Base-by-base conservation (phyloP, 2,888 invertebrate species). In the Rhogogaster chlorosoma region DNA sequence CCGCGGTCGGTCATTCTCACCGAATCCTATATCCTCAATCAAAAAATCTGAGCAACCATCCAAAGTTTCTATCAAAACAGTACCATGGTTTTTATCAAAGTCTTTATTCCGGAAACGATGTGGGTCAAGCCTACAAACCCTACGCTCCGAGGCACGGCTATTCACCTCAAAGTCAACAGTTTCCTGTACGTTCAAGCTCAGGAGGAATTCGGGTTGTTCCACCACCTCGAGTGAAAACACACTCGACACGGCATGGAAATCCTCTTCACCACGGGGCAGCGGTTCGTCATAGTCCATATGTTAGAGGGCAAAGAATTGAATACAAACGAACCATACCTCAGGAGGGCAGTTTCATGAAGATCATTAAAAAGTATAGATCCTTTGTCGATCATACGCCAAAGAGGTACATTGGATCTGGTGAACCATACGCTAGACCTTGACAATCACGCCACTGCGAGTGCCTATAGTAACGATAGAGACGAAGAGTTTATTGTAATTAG, bases 321-420 rank as follows among this genome's bases (percentile, higher is more conserved):
- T 70, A 67, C 22, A 64, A 22, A 42, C 67, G 45, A 29, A 64
- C 64, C 10, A 83, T 83, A 29, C 83, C 83, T 12, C 83, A 70
- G 67, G 45, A 83, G 45, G 32, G 67, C 38, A 67, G 83, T 15
- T 67, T 45, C 45, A 83, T 67, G 10, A 67, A 45, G n/a, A 67
- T 83, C 22, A 26, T 83, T 45, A 67, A 45, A 61, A 64, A 67
- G 29, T 83, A 67, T 49, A 38, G 61, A 67, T 67, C 83, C 7
- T 26, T 83, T 36, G n/a, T 67, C 18, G 67, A 83, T 45, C 83
- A 70, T 45, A 67, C 45, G n/a, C 83, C 83, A 32, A 64, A 83
- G 49, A 83, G 67, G 29, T 83, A 67, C 67, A 61, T 80, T 22
- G 7, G 29, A 15, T 78, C 77, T 57, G 77, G 77, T 2, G 53